A percentile compares a stretch with the other conserved stretches of the same genome.
Evolutionary conservation across 2,888 invertebrate species (phyloP).

Genomic region (Reticulitermes lucifugus): DNA sequence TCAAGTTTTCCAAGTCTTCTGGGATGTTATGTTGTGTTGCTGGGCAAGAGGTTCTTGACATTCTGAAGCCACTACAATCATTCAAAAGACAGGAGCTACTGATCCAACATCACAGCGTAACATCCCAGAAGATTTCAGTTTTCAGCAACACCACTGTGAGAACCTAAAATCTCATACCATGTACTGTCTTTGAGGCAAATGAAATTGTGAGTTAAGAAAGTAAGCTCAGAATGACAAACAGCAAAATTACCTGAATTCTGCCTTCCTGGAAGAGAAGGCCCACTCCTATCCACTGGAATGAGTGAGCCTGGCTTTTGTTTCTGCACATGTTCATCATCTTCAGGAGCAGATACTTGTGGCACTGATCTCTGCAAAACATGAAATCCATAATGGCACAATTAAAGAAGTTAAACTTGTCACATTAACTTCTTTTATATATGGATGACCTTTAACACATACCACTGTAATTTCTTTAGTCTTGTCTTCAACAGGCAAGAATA

Average conservation of each 20-base stretch:
- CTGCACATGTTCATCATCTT: slow-evolving; percentile 66
- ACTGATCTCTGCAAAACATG: slow-evolving; percentile 40
- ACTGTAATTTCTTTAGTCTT: slow-evolving; percentile 49
- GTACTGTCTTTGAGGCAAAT: too few species aligned
- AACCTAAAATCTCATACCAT: too few species aligned
- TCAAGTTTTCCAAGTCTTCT: too few species aligned
- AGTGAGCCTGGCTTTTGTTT: slow-evolving; percentile 62
- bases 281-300: neutral
- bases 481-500: slow-evolving; percentile 44
- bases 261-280: neutral
- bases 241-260: slow-evolving; percentile 33
- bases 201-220: too few species aligned
- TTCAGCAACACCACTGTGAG: too few species aligned
- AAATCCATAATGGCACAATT: neutral
- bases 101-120: too few species aligned
- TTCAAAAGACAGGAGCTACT: neutral
- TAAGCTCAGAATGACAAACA: neutral
- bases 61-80: neutral
- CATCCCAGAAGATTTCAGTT: neutral
- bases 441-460: slow-evolving; percentile 48
- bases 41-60: too few species aligned
- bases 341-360: slow-evolving; percentile 63
- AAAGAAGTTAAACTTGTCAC: neutral
- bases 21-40: too few species aligned
- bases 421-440: neutral